phyloP scores from a whole-genome alignment of 2,113 vertebrate genomes.

The Hypomesus transpacificus region DNA sequence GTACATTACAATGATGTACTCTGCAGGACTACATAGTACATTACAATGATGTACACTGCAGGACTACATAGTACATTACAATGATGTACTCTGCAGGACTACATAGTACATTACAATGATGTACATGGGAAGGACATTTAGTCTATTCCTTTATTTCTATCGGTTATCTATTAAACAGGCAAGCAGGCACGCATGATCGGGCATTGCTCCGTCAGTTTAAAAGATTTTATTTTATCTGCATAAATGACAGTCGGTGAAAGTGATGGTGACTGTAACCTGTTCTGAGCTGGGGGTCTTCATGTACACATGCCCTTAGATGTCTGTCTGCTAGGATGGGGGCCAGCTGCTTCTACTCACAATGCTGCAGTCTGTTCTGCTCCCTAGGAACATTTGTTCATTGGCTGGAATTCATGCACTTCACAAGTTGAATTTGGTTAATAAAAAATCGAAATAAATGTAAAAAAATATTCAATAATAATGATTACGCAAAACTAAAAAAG shows the following conservation, averaged over 20 bases:
- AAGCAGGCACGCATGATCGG: constrained; percentile 5
- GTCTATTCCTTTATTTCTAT: neutral
- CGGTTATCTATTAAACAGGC: neutral
- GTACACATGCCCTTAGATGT: constrained; percentile 39
- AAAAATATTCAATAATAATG: constrained; percentile 1
- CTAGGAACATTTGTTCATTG: neutral
- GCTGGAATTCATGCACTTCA: constrained; percentile 33
- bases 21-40: neutral
- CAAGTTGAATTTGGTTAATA: constrained; percentile 15
- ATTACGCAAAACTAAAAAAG: constrained; percentile 12
- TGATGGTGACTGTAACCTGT: constrained; percentile 26
- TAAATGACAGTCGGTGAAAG: constrained; percentile 53
- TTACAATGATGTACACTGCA: neutral
- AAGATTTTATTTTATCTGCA: constrained; percentile 55
- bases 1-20: neutral
- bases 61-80: neutral
- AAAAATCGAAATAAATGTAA: neutral
- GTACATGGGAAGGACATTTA: neutral
- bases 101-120: neutral
- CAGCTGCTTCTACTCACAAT: constrained; percentile 5
- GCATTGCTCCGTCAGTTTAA: constrained; percentile 22
- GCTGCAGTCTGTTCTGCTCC: constrained; percentile 2
- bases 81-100: neutral
- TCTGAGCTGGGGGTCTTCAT: constrained; percentile 26
- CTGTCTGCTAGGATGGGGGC: constrained; percentile 16